Percentiles rank a stretch among this genome's conserved stretches.
Conservation (phyloP, 2,113 vertebrate species). For the Laticauda laticaudata region DNA sequence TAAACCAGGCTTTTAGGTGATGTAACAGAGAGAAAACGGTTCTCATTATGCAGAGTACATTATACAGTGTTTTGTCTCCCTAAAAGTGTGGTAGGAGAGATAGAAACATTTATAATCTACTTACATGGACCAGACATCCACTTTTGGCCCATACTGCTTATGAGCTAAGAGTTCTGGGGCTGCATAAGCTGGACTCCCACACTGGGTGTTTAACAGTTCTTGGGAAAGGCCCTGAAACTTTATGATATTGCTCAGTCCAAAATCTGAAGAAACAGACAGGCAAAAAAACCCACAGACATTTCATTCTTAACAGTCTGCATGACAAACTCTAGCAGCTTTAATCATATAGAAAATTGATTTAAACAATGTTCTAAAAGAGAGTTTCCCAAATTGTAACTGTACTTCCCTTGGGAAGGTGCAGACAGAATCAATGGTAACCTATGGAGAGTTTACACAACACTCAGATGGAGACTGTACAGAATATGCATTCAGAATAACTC, state of each 20-base stretch:
- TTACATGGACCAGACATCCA: conserved; percentile 84
- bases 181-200: conserved; percentile 81
- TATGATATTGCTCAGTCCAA: conserved; percentile 82
- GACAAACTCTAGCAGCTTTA: not conserved
- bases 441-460: not conserved
- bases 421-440: not conserved
- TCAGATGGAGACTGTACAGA: not conserved
- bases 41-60: not conserved
- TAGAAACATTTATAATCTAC: conserved; percentile 54
- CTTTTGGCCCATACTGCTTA: conserved; percentile 84
- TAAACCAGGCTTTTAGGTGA: not conserved
- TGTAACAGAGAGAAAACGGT: not conserved
- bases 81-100: not conserved
- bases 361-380: not conserved
- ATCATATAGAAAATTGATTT: not conserved
- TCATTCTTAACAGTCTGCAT: not conserved
- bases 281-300: not conserved
- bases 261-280: conserved; percentile 71
- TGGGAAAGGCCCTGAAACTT: conserved; percentile 75
- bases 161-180: conserved; percentile 82
- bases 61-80: not conserved
- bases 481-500: not conserved
- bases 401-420: not conserved
- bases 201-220: conserved; percentile 81
- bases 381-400: not conserved